Evolutionary conservation across 2,113 vertebrate species (phyloP).

Genomic region (Forbesichthys agassizii): DNA sequence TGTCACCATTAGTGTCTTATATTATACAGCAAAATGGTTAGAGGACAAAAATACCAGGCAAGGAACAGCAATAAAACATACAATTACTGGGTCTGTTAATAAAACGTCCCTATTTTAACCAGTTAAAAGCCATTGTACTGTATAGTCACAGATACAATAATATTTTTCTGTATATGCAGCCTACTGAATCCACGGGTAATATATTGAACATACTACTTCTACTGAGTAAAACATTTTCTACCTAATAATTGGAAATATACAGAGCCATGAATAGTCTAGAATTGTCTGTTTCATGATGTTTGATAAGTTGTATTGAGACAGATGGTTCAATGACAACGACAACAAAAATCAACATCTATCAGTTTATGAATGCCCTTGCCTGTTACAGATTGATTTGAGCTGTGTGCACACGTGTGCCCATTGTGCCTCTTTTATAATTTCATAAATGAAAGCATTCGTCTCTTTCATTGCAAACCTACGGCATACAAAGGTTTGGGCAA

Average conservation of each 20-base stretch:
- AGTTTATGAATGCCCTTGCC: conserved; percentile 69
- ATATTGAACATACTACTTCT: not conserved
- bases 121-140: conserved; percentile 23
- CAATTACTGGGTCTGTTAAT: conserved; percentile 21
- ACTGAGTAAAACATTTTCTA: not conserved
- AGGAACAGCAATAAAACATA: conserved; percentile 49
- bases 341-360: conserved; percentile 62
- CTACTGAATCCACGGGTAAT: not conserved
- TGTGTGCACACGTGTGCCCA: not conserved
- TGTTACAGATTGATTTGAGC: conserved; percentile 50
- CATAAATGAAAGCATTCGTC: not conserved
- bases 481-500: no score
- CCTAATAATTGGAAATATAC: not conserved
- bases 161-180: not conserved
- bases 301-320: conserved; percentile 54
- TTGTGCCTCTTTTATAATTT: not conserved
- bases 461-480: no score
- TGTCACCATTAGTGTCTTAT: conserved; percentile 35
- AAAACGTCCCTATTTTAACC: conserved; percentile 30
- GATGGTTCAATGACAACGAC: conserved; percentile 58
- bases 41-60: conserved; percentile 14
- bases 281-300: conserved; percentile 20
- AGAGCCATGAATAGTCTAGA: not conserved
- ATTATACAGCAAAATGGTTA: conserved; percentile 25
- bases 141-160: conserved; percentile 28